Evolutionary conservation across 2,113 vertebrate species (phyloP), one percentile per base, ranked within the genome.

Genomic region (Pterocles gutturalis): DNA sequence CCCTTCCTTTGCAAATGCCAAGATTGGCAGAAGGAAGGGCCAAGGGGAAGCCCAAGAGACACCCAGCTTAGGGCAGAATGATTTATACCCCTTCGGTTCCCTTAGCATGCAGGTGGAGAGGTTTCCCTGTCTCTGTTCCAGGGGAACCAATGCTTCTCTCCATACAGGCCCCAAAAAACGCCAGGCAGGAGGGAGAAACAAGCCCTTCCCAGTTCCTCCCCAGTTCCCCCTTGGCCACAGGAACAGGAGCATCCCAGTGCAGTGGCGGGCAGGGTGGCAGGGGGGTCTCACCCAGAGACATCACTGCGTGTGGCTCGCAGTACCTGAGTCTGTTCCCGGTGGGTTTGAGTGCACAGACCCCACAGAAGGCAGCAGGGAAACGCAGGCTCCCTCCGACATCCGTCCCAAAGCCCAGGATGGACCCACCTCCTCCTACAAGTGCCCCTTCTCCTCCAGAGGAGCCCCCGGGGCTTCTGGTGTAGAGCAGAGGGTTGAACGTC

Each of bases 361-460:
- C 98, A 83, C 98, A 98, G 96, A 98, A 98, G 48, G 98, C 91
- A 64, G 98, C 97, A 4, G 98, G 98, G 17, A 98, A 97, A 71
- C 98, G 98, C 15, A 98, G 96, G 61, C 98, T 98, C 69, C 98
- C 98, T 89, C 96, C 98, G 20, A 98, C 69, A 83, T 98, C 98
- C 0, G 98, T 98, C 38, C 98, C 98, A 78, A 98, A 73, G 89
- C 98, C 98, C 94, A 98, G 49, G 7, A 97, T 96, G 88, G 98
- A 98, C 64, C 98, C 98, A 67, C 98, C 97, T 57, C 97, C 96
- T 45, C 90, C 97, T 67, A 98, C 48, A 78, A 98, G 98, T 10
- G 98, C 98, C 25, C 98, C 98, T 83, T 98, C 98, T 19, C 98
- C 98, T 70, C 98, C 98, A 7, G 98, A 98, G 55, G 98, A 98